Conservation (phyloP, 2,113 vertebrate species). For the Rhinoptilus africanus region DNA sequence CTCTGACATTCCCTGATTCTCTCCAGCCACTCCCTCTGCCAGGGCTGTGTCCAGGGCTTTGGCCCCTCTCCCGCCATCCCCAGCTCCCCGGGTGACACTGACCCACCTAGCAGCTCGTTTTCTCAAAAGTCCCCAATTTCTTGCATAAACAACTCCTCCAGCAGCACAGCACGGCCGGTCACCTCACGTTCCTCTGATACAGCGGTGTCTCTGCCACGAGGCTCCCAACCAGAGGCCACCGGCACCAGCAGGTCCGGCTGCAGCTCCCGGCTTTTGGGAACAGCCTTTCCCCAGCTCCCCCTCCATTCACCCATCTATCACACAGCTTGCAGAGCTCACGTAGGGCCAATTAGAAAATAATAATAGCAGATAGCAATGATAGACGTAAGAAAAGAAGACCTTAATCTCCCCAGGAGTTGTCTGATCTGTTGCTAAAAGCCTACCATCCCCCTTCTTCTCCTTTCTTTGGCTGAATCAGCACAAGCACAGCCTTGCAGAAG, state of each 20-base stretch:
- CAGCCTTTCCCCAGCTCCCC: not conserved
- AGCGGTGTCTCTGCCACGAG: not conserved
- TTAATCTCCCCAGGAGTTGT: fast-evolving
- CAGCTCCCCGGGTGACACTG: not conserved
- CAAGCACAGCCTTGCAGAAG: not conserved
- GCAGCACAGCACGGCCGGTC: fast-evolving
- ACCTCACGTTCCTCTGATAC: no score
- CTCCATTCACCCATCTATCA: not conserved
- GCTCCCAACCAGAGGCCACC: not conserved
- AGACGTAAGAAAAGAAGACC: not conserved
- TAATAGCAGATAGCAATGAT: not conserved
- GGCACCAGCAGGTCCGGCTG: not conserved
- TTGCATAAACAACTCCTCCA: no score
- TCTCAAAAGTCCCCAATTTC: not conserved
- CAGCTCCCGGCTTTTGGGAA: not conserved
- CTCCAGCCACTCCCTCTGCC: not conserved
- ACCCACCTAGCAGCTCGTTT: not conserved
- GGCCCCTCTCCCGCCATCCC: not conserved
- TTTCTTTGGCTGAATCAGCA: not conserved
- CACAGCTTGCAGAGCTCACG: not conserved
- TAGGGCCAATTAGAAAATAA: not conserved
- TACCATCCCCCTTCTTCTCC: fast-evolving
- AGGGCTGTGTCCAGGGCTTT: not conserved
- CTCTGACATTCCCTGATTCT: no score
- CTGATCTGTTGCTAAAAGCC: not conserved